phyloP scores from a whole-genome alignment of 1,140 invertebrate genomes.

The Lordiphosa collinella region DNA sequence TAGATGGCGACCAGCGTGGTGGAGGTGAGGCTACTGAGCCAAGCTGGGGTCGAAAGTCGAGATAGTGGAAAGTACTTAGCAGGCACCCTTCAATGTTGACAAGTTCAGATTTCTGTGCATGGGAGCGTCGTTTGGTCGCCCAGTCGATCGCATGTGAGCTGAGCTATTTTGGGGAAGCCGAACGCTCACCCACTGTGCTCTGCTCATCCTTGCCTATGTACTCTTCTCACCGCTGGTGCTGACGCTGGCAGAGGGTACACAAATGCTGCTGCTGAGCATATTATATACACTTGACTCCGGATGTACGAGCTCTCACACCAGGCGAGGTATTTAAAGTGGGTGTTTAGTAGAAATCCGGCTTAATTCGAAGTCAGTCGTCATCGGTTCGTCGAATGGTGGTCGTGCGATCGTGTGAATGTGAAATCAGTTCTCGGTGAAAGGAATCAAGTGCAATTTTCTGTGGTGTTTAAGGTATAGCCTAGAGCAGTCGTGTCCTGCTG shows the following conservation, averaged over 20 bases:
- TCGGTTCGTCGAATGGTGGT: conserved; percentile 28
- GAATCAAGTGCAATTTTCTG: conserved; percentile 18
- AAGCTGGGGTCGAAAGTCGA: conserved; percentile 5
- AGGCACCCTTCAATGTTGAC: conserved; percentile 17
- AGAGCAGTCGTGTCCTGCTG: neutral
- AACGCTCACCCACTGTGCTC: conserved; percentile 5
- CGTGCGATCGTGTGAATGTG: conserved; percentile 15
- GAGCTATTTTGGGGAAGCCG: conserved; percentile 1
- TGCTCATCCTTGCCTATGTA: conserved; percentile 4
- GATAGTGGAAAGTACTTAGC: conserved; percentile 21
- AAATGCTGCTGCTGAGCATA: neutral
- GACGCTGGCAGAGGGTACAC: neutral
- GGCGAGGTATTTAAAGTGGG: conserved; percentile 63
- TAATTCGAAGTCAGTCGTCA: conserved; percentile 56
- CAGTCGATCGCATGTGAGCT: conserved; percentile 13
- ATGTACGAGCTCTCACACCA: conserved; percentile 6
- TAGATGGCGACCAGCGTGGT: neutral
- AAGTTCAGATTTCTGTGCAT: conserved; percentile 25
- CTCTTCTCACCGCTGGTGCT: neutral
- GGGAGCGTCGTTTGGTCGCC: conserved; percentile 5
- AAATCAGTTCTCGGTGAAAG: conserved; percentile 12
- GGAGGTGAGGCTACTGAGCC: conserved; percentile 9
- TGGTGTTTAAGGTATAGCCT: conserved; percentile 36
- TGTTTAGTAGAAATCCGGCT: conserved; percentile 45
- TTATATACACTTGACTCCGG: conserved; percentile 3